Evolutionary conservation across 2,888 invertebrate genomes (phyloP).

Genomic region (Pyrgus malvae): DNA sequence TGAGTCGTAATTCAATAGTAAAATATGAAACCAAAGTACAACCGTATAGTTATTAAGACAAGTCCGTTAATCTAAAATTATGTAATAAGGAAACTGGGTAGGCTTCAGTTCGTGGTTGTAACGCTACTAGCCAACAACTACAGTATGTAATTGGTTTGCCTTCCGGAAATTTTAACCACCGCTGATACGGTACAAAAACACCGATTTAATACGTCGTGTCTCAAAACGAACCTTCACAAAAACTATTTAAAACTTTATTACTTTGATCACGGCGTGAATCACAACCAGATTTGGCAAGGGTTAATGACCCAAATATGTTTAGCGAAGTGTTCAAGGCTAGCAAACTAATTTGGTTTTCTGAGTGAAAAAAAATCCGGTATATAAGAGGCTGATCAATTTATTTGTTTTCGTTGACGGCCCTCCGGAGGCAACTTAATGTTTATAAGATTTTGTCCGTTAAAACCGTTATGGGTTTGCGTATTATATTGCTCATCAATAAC

Average conservation of each 20-base stretch:
- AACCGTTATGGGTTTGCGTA: constrained; percentile 58
- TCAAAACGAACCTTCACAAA: constrained; percentile 71
- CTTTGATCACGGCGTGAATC: constrained; percentile 77
- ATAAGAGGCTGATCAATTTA: constrained; percentile 51
- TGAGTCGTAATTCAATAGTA: no score
- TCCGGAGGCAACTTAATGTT: constrained; percentile 35
- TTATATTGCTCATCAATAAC: background rate
- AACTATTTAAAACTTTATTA: constrained; percentile 76
- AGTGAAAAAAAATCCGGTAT: constrained; percentile 64
- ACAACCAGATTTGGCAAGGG: constrained; percentile 79
- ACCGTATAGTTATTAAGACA: no score
- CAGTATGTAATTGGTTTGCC: constrained; percentile 35
- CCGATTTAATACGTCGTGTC: constrained; percentile 54
- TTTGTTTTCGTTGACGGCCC: constrained; percentile 49
- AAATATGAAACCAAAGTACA: no score
- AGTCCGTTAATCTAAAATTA: no score
- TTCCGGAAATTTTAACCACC: constrained; percentile 60
- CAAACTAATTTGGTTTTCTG: constrained; percentile 66
- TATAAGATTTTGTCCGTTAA: constrained; percentile 54
- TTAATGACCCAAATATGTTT: constrained; percentile 80
- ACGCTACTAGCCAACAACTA: background rate
- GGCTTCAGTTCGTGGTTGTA: no score
- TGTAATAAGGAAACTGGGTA: no score
- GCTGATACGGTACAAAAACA: constrained; percentile 49
- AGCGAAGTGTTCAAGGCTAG: constrained; percentile 77